These are phyloP conservation scores for Peromyscus aztecus DNA, from an alignment of 2,797 vertebrate genomes.

Conservation along the genomic window DNA sequence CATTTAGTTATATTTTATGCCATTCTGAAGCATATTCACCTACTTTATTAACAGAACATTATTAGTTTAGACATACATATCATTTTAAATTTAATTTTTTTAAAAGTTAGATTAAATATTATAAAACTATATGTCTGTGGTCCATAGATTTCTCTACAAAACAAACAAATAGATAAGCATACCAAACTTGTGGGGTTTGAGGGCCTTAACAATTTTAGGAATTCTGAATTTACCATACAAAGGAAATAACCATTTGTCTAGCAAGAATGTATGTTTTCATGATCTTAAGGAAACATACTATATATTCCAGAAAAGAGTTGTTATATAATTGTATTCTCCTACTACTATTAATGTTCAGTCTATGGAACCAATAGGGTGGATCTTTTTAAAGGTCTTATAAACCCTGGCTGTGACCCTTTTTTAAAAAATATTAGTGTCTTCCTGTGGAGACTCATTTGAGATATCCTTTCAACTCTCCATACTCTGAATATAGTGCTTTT, in stretches of 20 bases:
- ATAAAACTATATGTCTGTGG: neutral
- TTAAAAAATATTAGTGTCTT: neutral
- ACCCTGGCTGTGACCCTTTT: neutral
- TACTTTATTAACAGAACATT: neutral
- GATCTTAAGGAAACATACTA: neutral
- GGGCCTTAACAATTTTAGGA: neutral
- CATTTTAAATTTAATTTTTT: neutral
- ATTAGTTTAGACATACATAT: neutral
- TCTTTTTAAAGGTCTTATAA: neutral
- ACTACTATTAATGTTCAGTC: neutral
- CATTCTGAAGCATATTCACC: neutral
- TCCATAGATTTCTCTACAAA: neutral
- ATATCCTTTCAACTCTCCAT: neutral
- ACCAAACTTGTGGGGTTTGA: neutral
- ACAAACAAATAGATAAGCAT: neutral
- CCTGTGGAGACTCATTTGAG: neutral
- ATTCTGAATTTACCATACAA: slow-evolving; percentile 4
- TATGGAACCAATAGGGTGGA: neutral
- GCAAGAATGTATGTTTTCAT: neutral
- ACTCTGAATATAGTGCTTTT: neutral
- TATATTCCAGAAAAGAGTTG: neutral
- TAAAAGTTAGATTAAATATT: neutral
- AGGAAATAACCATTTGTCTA: neutral
- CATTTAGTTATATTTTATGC: neutral
- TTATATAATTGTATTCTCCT: neutral